Evolutionary conservation across 2,797 vertebrate species (phyloP).

Genomic region (Apogon talboti): DNA sequence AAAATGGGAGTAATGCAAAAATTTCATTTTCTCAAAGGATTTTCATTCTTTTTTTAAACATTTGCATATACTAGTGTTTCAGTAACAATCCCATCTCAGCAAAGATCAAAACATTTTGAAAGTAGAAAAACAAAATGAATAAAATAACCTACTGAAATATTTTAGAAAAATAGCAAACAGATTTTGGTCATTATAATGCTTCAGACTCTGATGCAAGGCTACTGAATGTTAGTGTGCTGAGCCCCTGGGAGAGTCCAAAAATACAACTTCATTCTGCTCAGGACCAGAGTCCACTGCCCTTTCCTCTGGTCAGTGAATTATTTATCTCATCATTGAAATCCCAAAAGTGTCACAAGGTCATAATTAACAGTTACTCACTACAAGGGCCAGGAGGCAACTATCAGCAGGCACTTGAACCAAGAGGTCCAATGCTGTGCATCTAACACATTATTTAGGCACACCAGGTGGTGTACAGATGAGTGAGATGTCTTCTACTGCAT

Average conservation of each 20-base stretch:
- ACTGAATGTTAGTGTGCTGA: conserved; percentile 60
- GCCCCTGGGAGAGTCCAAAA: conserved; percentile 46
- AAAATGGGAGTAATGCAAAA: conserved; percentile 75
- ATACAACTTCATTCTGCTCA: conserved; percentile 44
- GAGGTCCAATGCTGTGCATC: conserved; percentile 30
- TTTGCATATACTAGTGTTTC: conserved; percentile 94
- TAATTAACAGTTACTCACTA: conserved; percentile 63
- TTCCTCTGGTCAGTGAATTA: conserved; percentile 65
- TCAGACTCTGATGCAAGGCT: conserved; percentile 73
- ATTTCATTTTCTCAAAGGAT: conserved; percentile 61
- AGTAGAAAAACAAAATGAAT: conserved; percentile 80
- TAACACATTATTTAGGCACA: conserved; percentile 16
- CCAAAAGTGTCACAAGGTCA: conserved; percentile 56
- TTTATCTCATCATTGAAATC: conserved; percentile 54
- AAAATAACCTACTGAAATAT: conserved; percentile 60
- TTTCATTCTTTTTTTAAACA: conserved; percentile 78
- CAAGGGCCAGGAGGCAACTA: conserved; percentile 59
- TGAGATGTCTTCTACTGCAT: conserved; percentile 6
- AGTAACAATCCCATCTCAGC: conserved; percentile 85
- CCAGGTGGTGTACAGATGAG: conserved; percentile 10
- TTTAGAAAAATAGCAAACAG: conserved; percentile 74
- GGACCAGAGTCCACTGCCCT: conserved; percentile 47
- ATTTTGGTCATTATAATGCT: conserved; percentile 86
- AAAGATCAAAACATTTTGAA: conserved; percentile 64
- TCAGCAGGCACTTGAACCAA: conserved; percentile 72